Evolutionary conservation across 2,888 invertebrate species (phyloP), one percentile per base, ranked within the genome.

Genomic region (Cylindroiulus punctatus): DNA sequence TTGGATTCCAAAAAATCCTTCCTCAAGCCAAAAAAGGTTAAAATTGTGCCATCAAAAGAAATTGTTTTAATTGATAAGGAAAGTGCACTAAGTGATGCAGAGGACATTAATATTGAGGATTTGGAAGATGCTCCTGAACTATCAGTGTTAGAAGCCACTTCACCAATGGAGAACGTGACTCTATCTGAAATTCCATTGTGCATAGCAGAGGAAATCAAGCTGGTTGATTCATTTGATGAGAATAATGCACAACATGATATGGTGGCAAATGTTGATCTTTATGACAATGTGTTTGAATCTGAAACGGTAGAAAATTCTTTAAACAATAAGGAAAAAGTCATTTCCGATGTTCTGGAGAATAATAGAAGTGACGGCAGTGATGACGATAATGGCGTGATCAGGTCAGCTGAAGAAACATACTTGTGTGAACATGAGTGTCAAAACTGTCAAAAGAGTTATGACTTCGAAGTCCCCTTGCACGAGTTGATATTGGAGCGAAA

Each of bases 401-500:
- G 86, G 88, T 42, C 88, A 14, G 30, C 19, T 17, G 81, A 81
- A 12, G 36, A n/a, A 40, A 14, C n/a, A 36, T 81, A 22, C 36
- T 81, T 32, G 17, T 81, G 32, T 17, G 81, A 81, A 32, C 81
- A 81, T 7, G 32, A n/a, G n/a, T n/a, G n/a, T n/a, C n/a, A n/a
- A n/a, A n/a, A 81, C 30, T 36, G 36, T 30, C 81, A 81, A 81
- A 83, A 30, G 12, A 83, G 26, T 12, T 65, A 84, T n/a, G 32
- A 84, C 4, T 42, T 89, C 2, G 86, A 90, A n/a, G 89, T 91
- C 57, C 93, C 94, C 5, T 89, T 88, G 17, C 88, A 89, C 87
- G 93, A 93, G 90, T 88, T 90, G 42, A 83, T 88, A 19, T 88
- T 93, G 26, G 90, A 91, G 44, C 88, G 90, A 52, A 89, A 90